Conservation (phyloP, 2,797 vertebrate genomes). For the Halcyon smyrnensis region DNA sequence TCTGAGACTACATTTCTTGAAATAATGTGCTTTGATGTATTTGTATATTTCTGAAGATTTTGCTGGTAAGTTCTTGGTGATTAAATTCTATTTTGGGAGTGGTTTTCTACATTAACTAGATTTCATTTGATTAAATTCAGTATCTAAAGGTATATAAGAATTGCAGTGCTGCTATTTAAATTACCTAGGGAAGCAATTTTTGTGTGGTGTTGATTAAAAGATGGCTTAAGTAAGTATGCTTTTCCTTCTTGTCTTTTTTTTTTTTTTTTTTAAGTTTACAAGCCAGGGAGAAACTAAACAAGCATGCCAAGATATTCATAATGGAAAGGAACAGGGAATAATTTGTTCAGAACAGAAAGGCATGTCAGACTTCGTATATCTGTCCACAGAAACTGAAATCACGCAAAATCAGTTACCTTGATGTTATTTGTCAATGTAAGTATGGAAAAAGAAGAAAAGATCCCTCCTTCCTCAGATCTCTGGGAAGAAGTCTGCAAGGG, state of each 20-base stretch:
- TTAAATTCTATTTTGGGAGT: neutral
- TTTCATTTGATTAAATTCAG: constrained; percentile 10
- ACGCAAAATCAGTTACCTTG: neutral
- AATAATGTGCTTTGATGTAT: neutral
- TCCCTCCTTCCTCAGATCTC: neutral
- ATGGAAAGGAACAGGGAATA: neutral
- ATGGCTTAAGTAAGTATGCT: neutral
- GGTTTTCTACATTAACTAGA: neutral
- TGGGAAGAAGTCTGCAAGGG: neutral
- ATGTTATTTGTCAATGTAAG: neutral
- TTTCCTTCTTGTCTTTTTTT: neutral
- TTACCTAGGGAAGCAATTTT: neutral
- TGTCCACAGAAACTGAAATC: neutral
- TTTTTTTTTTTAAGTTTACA: neutral
- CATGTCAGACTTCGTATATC: constrained; percentile 11
- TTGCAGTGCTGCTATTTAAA: neutral
- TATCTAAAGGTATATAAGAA: constrained; percentile 12
- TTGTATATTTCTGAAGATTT: neutral
- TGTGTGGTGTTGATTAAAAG: neutral
- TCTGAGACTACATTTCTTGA: neutral
- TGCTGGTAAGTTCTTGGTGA: neutral
- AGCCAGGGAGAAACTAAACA: neutral
- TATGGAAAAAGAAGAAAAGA: neutral
- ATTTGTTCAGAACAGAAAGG: constrained; percentile 19
- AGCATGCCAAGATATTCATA: constrained; percentile 4